Percentiles rank a stretch among this genome's conserved stretches.
Evolutionary conservation across 2,888 invertebrate species (phyloP).

Genomic region (Synanthedon andrenaeformis): DNA sequence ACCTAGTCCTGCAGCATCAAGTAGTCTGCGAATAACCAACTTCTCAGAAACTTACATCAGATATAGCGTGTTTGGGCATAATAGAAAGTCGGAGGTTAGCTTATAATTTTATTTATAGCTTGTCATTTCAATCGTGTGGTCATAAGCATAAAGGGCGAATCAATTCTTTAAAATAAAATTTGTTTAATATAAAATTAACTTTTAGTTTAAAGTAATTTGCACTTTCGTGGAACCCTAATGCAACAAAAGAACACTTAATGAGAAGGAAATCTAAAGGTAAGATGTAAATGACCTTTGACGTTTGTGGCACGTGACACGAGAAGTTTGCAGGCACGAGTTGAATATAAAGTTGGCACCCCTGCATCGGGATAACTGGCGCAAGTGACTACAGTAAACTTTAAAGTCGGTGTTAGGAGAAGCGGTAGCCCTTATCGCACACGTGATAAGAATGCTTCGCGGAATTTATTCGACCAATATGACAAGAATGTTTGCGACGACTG

Average conservation of each 20-base stretch:
- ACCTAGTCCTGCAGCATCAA: too few relatives aligned
- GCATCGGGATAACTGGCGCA: conserved; percentile 25
- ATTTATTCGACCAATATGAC: conserved; percentile 52
- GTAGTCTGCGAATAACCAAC: too few relatives aligned
- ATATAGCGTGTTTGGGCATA: too few relatives aligned
- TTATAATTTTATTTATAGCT: too few relatives aligned
- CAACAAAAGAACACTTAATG: conserved; percentile 47
- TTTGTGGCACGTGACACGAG: conserved; percentile 39
- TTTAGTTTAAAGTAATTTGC: too few relatives aligned
- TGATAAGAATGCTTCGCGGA: conserved; percentile 41
- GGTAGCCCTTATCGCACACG: conserved; percentile 51
- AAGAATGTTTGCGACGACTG: conserved; percentile 48
- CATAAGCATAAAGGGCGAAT: too few relatives aligned
- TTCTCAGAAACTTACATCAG: too few relatives aligned
- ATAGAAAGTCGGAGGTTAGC: too few relatives aligned
- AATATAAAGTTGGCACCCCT: conserved; percentile 36
- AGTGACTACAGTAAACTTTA: conserved; percentile 50
- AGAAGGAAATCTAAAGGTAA: conserved; percentile 41
- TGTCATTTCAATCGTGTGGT: too few relatives aligned
- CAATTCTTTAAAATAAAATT: too few relatives aligned
- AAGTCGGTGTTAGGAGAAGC: conserved; percentile 43
- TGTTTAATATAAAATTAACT: too few relatives aligned
- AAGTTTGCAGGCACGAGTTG: conserved; percentile 41
- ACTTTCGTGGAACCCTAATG: conserved; percentile 10
- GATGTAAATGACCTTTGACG: conserved; percentile 52